These are phyloP conservation scores for Aphrophora alni DNA, from an alignment of 2,888 invertebrate species.

Conservation along the genomic window DNA sequence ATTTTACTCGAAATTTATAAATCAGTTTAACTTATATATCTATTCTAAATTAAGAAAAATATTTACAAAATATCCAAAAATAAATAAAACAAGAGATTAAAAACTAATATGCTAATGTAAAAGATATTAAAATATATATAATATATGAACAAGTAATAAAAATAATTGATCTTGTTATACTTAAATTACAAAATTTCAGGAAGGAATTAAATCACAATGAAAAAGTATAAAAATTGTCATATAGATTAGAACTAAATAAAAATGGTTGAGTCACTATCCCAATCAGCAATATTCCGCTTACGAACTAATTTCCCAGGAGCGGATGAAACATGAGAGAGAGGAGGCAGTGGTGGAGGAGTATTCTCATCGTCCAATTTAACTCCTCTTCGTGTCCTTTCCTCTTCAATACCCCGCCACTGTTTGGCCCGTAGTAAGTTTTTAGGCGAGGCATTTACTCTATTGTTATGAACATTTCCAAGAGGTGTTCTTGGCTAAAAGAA, in stretches of 20 bases:
- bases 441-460: conserved; percentile 11
- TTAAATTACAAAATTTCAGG: too few relatives aligned
- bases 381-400: conserved; percentile 17
- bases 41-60: too few relatives aligned
- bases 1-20: too few relatives aligned
- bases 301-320: conserved; percentile 26
- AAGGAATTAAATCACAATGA: too few relatives aligned
- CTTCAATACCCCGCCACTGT: conserved; percentile 26
- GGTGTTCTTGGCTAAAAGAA: conserved; percentile 23
- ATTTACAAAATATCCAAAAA: too few relatives aligned
- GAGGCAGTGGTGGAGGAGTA: conserved; percentile 27
- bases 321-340: conserved; percentile 19
- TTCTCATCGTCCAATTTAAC: conserved; percentile 21
- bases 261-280: conserved; percentile 25
- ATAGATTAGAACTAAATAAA: conserved; percentile 14
- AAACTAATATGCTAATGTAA: too few relatives aligned
- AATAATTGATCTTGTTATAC: too few relatives aligned
- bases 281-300: conserved; percentile 23
- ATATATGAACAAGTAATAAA: too few relatives aligned
- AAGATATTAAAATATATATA: too few relatives aligned
- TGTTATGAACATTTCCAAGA: conserved; percentile 16
- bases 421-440: conserved; percentile 22
- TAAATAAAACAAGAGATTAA: too few relatives aligned
- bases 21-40: too few relatives aligned
- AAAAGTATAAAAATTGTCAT: too few relatives aligned